Base-by-base conservation (phyloP, 1,140 invertebrate species). In the Telenomus remus region DNA sequence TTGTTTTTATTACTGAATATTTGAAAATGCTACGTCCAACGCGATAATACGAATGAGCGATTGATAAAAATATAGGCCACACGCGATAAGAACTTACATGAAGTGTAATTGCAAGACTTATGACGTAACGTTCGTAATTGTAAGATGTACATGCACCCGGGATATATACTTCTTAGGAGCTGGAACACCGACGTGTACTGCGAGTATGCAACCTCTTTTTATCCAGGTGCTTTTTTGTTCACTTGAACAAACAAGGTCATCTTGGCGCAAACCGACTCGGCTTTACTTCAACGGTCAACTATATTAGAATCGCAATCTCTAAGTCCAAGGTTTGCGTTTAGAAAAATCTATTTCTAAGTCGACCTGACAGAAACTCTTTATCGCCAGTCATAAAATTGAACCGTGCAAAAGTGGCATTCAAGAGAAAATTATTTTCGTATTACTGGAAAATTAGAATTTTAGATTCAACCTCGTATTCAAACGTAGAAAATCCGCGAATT, bases 91-190 rank as follows among this genome's bases (percentile, higher is more conserved):
- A 42, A 42, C 34, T 53, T 63, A 69, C 63, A 59, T 53, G 56
- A 65, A 54, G 42, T 64, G 70, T 73, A 59, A 71, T 71, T 82
- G 77, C 81, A 81, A 76, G 79, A 78, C 80, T 79, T 79, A 78
- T 85, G 82, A 85, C 82, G 84, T 84, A 83, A 86, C 81, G 79
- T 78, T 80, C 84, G 85, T 86, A 87, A 87, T 87, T 87, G 84
- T 87, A 78, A 79, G 78, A 76, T 81, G 84, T 86, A 86, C 84
- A 80, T 82, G 73, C 78, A 84, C 70, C 82, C 82, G 85, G 85
- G 59, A 71, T 82, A 85, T 85, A 87, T 87, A 81, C 82, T 79
- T 78, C 63, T 80, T 70, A 87, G 79, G 84, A 84, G 83, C 73
- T 79, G 60, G 51, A 71, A 53, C 61, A 51, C 50, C 68, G 63